A percentile compares a stretch with the other conserved stretches of the same genome.
phyloP scores from a whole-genome alignment of 1,140 invertebrate genomes.

The Bradysia coprophila region DNA sequence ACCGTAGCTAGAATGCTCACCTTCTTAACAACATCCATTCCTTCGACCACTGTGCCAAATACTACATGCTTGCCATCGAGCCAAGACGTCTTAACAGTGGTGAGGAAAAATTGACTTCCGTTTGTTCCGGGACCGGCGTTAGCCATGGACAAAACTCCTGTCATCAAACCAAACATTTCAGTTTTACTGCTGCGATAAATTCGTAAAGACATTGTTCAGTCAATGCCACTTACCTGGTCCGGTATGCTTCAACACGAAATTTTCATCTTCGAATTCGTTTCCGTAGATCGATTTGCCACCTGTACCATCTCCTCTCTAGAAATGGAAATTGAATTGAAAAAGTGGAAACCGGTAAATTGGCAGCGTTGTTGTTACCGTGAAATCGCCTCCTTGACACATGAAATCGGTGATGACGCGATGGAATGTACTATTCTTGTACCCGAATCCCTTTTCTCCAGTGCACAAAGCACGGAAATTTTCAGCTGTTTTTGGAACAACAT shows the following conservation, averaged over 20 bases:
- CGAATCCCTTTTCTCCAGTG: conserved; percentile 81
- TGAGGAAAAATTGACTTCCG: conserved; percentile 96
- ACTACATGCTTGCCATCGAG: conserved; percentile 89
- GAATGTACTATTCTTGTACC: conserved; percentile 76
- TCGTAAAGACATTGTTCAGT: too few species aligned
- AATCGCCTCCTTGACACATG: conserved; percentile 94
- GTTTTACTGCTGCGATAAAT: too few species aligned
- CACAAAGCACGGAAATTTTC: conserved; percentile 89
- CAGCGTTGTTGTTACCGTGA: conserved; percentile 87
- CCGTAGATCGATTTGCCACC: conserved; percentile 93
- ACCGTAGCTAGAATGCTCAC: too few species aligned
- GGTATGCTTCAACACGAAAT: conserved; percentile 82
- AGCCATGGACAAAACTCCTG: conserved; percentile 68
- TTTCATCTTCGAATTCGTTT: conserved; percentile 83
- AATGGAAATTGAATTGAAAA: too few species aligned
- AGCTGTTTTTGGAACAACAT: conserved; percentile 83
- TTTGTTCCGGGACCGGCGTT: conserved; percentile 69
- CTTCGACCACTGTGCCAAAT: conserved; percentile 82
- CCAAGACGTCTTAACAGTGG: conserved; percentile 83
- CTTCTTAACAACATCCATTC: conserved; percentile 85
- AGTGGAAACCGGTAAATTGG: too few species aligned
- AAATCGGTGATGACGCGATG: conserved; percentile 92
- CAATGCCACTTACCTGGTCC: conserved; percentile 74
- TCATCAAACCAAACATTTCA: too few species aligned
- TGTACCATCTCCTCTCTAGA: too few species aligned